These are phyloP conservation scores for Lasioglossum pauxillum DNA, from an alignment of 2,888 invertebrate genomes.

Conservation along the genomic window DNA sequence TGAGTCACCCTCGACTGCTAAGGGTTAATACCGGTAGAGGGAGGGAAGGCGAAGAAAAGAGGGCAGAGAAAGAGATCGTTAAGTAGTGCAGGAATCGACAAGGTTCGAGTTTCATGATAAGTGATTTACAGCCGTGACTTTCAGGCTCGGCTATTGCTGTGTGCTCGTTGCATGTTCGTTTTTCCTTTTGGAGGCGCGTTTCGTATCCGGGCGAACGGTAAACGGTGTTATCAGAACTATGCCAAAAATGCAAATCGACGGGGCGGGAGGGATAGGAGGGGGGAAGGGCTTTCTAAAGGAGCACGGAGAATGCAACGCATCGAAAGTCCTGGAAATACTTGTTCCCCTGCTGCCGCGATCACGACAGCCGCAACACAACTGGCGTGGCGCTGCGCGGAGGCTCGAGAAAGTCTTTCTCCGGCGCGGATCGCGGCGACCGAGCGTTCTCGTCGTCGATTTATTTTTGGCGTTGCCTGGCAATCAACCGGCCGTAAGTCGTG, in stretches of 20 bases:
- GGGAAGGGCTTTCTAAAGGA: conserved; percentile 59
- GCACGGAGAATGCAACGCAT: conserved; percentile 59
- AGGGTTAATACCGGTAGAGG: not conserved
- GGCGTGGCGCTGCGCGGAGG: not conserved
- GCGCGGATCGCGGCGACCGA: conserved; percentile 15
- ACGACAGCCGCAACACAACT: conserved; percentile 40
- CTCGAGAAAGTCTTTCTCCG: conserved; percentile 42
- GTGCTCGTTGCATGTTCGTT: not conserved
- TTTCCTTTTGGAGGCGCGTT: not conserved
- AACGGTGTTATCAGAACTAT: conserved; percentile 59
- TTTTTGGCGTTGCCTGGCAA: conserved; percentile 13
- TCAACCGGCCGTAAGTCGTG: not conserved
- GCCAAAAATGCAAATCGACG: conserved; percentile 62
- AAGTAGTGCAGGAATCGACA: conserved; percentile 41
- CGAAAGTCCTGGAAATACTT: conserved; percentile 62
- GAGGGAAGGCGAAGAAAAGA: not conserved
- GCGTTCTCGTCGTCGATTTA: conserved; percentile 25
- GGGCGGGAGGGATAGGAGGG: not conserved
- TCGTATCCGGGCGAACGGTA: conserved; percentile 14
- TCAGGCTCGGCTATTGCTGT: conserved; percentile 11
- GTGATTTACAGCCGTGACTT: conserved; percentile 50
- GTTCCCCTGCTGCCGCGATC: conserved; percentile 42
- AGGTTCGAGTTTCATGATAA: conserved; percentile 54
- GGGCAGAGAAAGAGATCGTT: conserved; percentile 12
- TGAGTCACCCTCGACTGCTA: too few species aligned